Evolutionary conservation across 2,888 invertebrate species (phyloP), one percentile per base, ranked within the genome.

Genomic region (Tenthredo mesomela): DNA sequence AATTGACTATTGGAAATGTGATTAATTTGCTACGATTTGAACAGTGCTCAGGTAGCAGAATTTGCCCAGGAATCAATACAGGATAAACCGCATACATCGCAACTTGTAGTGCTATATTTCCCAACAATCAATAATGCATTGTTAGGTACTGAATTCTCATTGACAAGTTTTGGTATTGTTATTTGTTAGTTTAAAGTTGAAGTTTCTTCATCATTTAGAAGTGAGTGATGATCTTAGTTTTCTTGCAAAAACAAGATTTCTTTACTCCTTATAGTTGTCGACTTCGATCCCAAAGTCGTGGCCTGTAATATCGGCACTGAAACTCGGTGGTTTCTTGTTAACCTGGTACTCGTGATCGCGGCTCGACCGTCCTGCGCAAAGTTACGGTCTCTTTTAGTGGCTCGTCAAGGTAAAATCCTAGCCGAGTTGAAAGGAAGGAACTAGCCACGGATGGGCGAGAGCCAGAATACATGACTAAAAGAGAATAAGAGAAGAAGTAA

Each of bases 311-410:
- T 73, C 73, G 40, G 73, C 73, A 25, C 21, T 10, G 40, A 73
- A 15, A 73, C 73, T 73, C 83, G 84, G 82, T 18, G 71, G 75
- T 89, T 88, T 88, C 86, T 89, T 90, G 89, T 86, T 88, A 86
- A 88, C 89, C 90, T 90, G 90, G 88, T 90, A 90, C 89, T 87
- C 43, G 43, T 43, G 43, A 87, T 84, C 67, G 85, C 86, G 85
- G 85, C 78, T 84, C 86, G 86, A 40, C 73, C 43, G 73, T 73
- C 73, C 73, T 73, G 43, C 73, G 73, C 73, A 43, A 73, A 73
- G 73, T 73, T 73, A 73, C 73, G 73, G 40, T 43, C 73, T 73
- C 73, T 40, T 21, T 40, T 21, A 43, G 21, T 29, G 40, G 40
- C 40, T 67, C 73, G 43, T 40, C 73, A 15, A 73, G n/a, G 73